These are phyloP conservation scores for Cryptocephalus primarius DNA, from an alignment of 2,888 invertebrate genomes.

Conservation along the genomic window DNA sequence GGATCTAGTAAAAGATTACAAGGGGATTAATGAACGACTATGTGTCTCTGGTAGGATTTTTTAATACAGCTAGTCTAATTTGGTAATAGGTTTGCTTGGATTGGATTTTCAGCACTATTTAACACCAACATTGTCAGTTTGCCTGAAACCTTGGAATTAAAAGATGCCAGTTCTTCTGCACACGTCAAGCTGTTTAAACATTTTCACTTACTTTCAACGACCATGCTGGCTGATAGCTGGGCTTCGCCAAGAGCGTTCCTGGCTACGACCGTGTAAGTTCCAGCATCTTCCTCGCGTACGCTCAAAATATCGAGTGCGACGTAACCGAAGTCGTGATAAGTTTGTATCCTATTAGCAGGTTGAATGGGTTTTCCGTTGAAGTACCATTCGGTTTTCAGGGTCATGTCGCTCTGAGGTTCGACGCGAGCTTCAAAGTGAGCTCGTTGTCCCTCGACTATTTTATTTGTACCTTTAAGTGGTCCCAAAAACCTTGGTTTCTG, in stretches of 20 bases:
- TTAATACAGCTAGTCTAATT: no score
- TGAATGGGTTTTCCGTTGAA: slow-evolving; percentile 88
- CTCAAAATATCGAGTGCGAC: slow-evolving; percentile 90
- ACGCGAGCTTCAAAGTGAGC: slow-evolving; percentile 93
- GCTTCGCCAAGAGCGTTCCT: slow-evolving; percentile 86
- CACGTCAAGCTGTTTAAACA: no score
- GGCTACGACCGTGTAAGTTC: slow-evolving; percentile 86
- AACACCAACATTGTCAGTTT: no score
- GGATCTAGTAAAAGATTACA: background rate
- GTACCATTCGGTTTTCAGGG: slow-evolving; percentile 93
- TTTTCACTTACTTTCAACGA: slow-evolving; percentile 70
- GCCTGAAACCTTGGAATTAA: no score
- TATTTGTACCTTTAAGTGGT: slow-evolving; percentile 84
- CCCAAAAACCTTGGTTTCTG: slow-evolving; percentile 82
- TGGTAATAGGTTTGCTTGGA: no score
- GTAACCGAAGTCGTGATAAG: slow-evolving; percentile 93
- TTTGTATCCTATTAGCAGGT: slow-evolving; percentile 83
- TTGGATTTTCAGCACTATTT: no score
- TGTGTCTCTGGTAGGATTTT: no score
- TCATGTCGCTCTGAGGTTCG: slow-evolving; percentile 88
- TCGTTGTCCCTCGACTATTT: slow-evolving; percentile 84
- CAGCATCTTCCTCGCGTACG: slow-evolving; percentile 86
- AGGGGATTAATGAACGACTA: no score
- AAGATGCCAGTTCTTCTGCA: no score
- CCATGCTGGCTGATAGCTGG: slow-evolving; percentile 71